Conservation (phyloP, 1,140 invertebrate genomes). For the Homarus americanus region DNA sequence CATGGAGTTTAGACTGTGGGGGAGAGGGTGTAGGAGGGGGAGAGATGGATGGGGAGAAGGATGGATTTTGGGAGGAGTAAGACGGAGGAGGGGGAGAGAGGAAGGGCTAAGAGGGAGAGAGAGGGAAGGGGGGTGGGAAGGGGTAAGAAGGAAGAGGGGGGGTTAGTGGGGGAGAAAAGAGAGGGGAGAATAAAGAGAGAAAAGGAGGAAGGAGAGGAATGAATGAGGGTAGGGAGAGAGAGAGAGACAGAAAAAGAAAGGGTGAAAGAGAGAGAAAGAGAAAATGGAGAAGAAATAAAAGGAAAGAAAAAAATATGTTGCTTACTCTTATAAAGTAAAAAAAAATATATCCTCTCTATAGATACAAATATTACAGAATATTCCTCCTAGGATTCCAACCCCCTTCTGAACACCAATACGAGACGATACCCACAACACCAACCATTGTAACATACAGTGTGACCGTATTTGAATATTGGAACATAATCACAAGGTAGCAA, state of each 20-base stretch:
- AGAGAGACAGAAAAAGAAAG: no score
- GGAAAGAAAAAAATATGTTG: neutral
- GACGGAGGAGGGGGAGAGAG: neutral
- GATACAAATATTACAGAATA: no score
- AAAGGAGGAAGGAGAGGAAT: neutral
- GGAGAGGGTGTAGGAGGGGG: neutral
- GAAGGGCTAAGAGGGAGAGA: neutral
- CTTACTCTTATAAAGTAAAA: neutral
- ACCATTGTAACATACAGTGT: no score
- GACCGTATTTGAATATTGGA: no score
- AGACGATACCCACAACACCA: no score
- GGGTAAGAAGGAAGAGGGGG: neutral
- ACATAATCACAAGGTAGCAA: no score
- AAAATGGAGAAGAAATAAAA: neutral
- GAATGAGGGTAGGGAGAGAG: neutral
- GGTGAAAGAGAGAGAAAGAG: neutral
- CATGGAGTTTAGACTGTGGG: no score
- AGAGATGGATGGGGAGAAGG: neutral
- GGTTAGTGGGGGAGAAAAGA: neutral
- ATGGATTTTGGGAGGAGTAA: neutral
- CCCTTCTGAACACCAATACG: no score
- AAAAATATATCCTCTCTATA: no score
- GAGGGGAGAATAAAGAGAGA: constrained; percentile 1
- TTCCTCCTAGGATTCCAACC: no score
- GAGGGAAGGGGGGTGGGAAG: neutral